These are phyloP conservation scores for Cyprinodon diabolis DNA, from an alignment of 2,797 vertebrate genomes.

Conservation along the genomic window DNA sequence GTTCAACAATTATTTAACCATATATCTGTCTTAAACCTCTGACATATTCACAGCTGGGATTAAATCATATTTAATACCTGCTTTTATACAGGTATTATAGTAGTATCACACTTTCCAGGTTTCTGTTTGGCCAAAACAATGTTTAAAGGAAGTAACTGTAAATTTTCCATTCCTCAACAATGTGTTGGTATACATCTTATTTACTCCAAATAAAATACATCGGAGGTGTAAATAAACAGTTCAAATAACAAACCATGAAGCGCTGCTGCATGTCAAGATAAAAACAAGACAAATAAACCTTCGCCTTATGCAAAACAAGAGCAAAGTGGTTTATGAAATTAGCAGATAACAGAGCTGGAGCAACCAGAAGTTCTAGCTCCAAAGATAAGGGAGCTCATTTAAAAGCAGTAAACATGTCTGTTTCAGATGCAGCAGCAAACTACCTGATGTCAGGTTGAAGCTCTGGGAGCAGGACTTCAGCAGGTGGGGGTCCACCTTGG, in stretches of 20 bases:
- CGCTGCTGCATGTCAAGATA: neutral
- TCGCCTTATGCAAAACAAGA: neutral
- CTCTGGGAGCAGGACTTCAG: slow-evolving; percentile 55
- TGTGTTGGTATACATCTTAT: too few relatives aligned
- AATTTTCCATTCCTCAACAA: too few relatives aligned
- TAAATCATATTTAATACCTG: too few relatives aligned
- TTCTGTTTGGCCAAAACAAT: too few relatives aligned
- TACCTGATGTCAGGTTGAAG: slow-evolving; percentile 23
- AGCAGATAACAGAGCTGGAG: neutral
- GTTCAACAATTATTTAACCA: too few relatives aligned
- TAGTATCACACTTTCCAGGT: too few relatives aligned
- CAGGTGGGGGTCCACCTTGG: slow-evolving; percentile 48
- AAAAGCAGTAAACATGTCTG: neutral
- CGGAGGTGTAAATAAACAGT: neutral
- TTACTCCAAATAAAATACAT: too few relatives aligned
- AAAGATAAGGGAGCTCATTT: neutral
- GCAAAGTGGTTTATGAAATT: neutral
- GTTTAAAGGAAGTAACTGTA: too few relatives aligned
- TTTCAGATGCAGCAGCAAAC: too few relatives aligned
- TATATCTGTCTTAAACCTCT: too few relatives aligned
- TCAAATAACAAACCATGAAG: neutral
- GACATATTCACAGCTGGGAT: too few relatives aligned
- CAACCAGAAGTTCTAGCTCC: neutral
- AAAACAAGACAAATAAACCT: neutral
- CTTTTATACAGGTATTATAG: too few relatives aligned